Evolutionary conservation across 1,140 invertebrate species (phyloP), one percentile per base, ranked within the genome.

Genomic region (Thaumatotibia leucotreta): DNA sequence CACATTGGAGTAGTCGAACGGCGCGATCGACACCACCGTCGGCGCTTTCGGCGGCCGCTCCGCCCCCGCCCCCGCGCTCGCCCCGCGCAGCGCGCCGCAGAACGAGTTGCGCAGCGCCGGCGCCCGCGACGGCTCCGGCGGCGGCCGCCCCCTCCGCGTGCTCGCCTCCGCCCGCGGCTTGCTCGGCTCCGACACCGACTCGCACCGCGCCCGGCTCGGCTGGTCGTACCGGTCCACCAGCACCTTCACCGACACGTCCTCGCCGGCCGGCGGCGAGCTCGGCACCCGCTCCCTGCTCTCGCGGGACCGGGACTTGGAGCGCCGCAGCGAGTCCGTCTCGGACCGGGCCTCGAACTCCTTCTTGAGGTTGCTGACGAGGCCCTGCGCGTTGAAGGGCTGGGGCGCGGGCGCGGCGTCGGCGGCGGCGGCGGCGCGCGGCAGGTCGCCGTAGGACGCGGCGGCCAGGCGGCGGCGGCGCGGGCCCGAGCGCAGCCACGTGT

Each of bases 321-420:
- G 76, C 17, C 75, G 76, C 61, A 62, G 71, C 72, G 69, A 49
- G 69, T 74, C 77, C 33, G 63, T 67, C 45, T 87, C 93, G 3
- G 94, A 95, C 78, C 96, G 96, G 6, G 96, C 95, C 89, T 97
- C 96, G 82, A 97, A 96, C 80, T 96, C 96, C 83, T 95, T 95
- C 86, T 96, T 97, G 64, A 96, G 92, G 91, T 95, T 96, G 92
- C 94, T 94, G 17, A 97, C 96, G 71, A 83, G 82, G 61, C 84
- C 84, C 61, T 32, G 84, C 22, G 67, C 92, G 83, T 69, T 14
- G 14, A 69, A 29, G 63, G 32, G 22, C n/a, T 22, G 50, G 58
- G 64, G 58, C 61, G 50, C 24, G 31, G 64, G 67, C 31, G 52
- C 49, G 74, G 32, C 70, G 68, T 50, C 65, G 61, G n/a, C 45